Conservation (phyloP, 2,113 vertebrate genomes). For the Patagioenas fasciata region DNA sequence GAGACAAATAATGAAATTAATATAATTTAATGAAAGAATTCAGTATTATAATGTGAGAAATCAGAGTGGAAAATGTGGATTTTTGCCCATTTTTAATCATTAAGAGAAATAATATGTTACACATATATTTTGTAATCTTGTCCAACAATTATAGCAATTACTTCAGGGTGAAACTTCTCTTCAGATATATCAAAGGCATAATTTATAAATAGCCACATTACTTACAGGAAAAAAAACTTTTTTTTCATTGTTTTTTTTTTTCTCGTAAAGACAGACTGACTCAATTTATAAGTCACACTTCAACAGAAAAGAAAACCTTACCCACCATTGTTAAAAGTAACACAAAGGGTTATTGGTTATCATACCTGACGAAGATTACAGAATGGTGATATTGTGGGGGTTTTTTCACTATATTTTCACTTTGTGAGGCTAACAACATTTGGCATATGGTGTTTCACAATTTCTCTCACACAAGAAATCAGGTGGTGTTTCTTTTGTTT, state of each 20-base stretch:
- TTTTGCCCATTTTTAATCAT: background rate
- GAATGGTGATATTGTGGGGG: background rate
- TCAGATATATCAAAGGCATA: background rate
- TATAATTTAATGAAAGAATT: background rate
- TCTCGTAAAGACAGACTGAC: background rate
- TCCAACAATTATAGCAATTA: background rate
- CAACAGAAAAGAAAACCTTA: background rate
- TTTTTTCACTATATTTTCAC: background rate
- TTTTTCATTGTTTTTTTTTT: background rate
- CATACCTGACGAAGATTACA: background rate
- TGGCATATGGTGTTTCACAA: background rate
- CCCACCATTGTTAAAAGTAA: background rate
- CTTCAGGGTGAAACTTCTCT: background rate
- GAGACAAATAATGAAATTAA: background rate
- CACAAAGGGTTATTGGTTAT: background rate
- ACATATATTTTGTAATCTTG: background rate
- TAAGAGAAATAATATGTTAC: background rate
- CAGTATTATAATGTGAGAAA: background rate
- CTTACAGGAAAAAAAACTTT: background rate
- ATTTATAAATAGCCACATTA: background rate
- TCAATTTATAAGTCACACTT: background rate
- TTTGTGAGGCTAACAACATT: background rate
- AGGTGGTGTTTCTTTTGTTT: conserved; percentile 3
- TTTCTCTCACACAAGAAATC: background rate
- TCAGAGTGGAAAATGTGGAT: background rate